Evolutionary conservation across 2,888 invertebrate genomes (phyloP), one percentile per base, ranked within the genome.

Genomic region (Melanophora roralis): DNA sequence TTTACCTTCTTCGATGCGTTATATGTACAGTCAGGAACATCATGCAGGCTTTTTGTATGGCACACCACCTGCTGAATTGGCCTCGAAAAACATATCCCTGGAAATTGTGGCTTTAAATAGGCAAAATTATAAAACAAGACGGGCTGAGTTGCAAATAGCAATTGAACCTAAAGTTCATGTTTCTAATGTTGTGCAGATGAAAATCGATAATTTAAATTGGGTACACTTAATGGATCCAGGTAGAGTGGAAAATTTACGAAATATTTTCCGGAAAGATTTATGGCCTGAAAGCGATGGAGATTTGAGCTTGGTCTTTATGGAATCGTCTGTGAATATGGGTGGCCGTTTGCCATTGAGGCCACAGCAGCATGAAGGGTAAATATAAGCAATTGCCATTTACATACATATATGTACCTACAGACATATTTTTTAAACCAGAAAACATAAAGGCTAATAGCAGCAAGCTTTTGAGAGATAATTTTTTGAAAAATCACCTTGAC

Each of bases 161-260:
- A 92, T 96, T 12, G 90, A 91, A 2, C 92, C 93, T 14, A 95
- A 95, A 85, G 93, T 92, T 82, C 92, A 93, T 81, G 93, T 95
- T 0, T 92, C 92, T 49, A 93, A 94, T 86, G 94, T 96, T 85
- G 94, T 97, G 5, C 95, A 96, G 86, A 91, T 97, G 85, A 97
- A 97, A 90, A 95, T 97, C 57, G 95, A 96, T 88, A 97, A 97
- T 89, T 90, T 97, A 23, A 96, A 97, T 86, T 95, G 97, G 67
- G 96, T 96, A 82, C 96, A 97, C 86, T 91, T 97, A 86, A 94
- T 97, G 86, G 94, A 96, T 88, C 92, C 92, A 14, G 92, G 89
- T 82, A 92, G 94, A 73, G 94, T 95, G 90, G 93, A 94, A 38
- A 92, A 93, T 36, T 90, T 97, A 4, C 93, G 95, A 82, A 94